Conservation (phyloP, 2,113 vertebrate genomes). For the Dryoscopus gambensis region DNA sequence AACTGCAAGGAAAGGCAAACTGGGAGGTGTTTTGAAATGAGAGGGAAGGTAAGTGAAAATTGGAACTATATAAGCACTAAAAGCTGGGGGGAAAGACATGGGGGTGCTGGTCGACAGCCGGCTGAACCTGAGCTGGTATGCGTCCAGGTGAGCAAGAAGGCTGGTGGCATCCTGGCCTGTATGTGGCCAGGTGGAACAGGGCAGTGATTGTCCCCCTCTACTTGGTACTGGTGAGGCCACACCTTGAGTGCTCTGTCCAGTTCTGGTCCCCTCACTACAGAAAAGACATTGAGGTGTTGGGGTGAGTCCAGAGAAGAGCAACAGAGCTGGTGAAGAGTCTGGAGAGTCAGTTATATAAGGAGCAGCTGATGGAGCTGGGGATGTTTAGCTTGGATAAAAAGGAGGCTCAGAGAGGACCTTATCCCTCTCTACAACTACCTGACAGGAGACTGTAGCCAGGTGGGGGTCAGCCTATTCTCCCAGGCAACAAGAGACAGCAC, state of each 20-base stretch:
- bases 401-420: background rate
- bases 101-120: accelerated
- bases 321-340: background rate
- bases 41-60: background rate
- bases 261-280: background rate
- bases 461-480: background rate
- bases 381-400: background rate
- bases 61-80: background rate
- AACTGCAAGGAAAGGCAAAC: background rate
- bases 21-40: background rate
- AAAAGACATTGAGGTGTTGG: background rate
- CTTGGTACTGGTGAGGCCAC: background rate
- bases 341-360: background rate
- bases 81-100: background rate
- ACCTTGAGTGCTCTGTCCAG: background rate
- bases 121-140: background rate
- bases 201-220: background rate
- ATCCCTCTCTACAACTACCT: background rate
- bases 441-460: background rate
- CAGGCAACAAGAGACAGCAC: background rate
- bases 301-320: background rate
- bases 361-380: background rate
- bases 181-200: background rate
- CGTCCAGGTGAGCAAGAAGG: background rate
- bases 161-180: background rate